phyloP scores from a whole-genome alignment of 2,797 vertebrate genomes.

The Tokudaia tokunoshimensis region DNA sequence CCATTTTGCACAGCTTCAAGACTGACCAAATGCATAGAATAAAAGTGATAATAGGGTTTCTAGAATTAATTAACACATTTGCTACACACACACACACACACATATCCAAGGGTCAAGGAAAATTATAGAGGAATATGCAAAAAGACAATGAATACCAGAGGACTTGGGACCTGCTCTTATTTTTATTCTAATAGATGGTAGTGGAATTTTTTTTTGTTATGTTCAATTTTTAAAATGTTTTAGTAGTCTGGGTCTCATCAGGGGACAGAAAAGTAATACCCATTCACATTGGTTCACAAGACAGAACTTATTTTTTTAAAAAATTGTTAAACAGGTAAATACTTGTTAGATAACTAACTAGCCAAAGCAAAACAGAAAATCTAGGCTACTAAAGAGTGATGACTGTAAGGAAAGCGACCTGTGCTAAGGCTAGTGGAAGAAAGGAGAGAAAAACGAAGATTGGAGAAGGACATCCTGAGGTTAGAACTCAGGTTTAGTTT shows the following conservation, averaged over 20 bases:
- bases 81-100: neutral
- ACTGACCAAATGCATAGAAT: neutral
- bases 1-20: neutral
- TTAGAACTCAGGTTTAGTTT: neutral
- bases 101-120: neutral
- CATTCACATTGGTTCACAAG: neutral
- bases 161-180: neutral
- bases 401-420: neutral
- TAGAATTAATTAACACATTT: neutral
- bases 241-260: neutral
- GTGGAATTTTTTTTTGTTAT: neutral
- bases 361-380: slow-evolving; percentile 13
- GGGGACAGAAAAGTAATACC: neutral
- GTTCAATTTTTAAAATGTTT: slow-evolving; percentile 42
- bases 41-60: neutral
- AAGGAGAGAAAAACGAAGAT: neutral
- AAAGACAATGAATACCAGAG: neutral
- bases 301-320: neutral
- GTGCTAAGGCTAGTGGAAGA: neutral
- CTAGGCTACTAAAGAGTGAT: neutral
- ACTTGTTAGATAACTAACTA: neutral
- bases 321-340: neutral
- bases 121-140: neutral
- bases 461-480: neutral
- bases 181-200: neutral